Conservation (phyloP, 1,140 invertebrate species). For the Campoletis sonorensis region DNA sequence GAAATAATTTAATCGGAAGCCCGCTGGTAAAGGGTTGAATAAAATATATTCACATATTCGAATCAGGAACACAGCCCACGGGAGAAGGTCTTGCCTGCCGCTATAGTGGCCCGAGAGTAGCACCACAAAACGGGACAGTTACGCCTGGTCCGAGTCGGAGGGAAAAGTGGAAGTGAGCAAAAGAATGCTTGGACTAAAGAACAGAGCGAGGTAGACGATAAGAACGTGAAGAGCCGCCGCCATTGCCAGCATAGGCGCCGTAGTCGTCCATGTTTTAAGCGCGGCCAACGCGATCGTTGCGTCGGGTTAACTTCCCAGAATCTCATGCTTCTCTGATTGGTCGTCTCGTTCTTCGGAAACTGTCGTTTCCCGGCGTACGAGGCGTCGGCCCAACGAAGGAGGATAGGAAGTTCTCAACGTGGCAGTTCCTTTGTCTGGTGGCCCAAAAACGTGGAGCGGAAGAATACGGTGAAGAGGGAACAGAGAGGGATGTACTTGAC, state of each 20-base stretch:
- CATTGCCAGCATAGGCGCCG: background rate
- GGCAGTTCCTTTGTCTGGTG: background rate
- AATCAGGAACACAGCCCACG: constrained; percentile 68
- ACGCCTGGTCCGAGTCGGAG: background rate
- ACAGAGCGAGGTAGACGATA: background rate
- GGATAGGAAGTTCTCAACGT: constrained; percentile 28
- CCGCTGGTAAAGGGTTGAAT: constrained; percentile 76
- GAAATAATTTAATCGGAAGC: constrained; percentile 73
- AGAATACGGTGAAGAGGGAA: background rate
- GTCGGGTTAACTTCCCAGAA: constrained; percentile 18
- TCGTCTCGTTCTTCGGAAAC: constrained; percentile 70
- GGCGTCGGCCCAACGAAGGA: constrained; percentile 57
- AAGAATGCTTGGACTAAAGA: constrained; percentile 3
- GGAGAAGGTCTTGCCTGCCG: constrained; percentile 60
- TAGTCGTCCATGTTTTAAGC: background rate
- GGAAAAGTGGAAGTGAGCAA: constrained; percentile 22
- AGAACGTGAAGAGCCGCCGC: background rate
- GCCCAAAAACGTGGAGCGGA: background rate
- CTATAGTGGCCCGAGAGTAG: constrained; percentile 5
- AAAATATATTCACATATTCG: constrained; percentile 78
- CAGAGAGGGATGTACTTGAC: background rate
- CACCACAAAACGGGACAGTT: background rate
- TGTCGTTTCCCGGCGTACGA: constrained; percentile 64
- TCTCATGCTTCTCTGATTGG: constrained; percentile 67
- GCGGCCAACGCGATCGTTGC: background rate